These are phyloP conservation scores for Caenorhabditis zanzibari DNA, from an alignment of 2,888 invertebrate species.

Conservation along the genomic window DNA sequence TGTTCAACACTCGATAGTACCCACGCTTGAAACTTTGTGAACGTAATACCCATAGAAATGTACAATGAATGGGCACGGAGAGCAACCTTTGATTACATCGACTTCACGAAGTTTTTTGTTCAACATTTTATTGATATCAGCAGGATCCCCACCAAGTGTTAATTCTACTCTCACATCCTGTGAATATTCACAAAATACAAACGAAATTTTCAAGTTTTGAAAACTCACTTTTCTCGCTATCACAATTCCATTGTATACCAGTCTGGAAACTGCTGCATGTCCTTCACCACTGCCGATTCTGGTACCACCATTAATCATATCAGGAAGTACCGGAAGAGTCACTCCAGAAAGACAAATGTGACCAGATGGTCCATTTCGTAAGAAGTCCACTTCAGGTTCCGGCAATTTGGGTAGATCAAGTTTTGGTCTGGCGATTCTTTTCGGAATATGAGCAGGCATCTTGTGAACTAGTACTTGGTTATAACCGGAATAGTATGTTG, in stretches of 20 bases:
- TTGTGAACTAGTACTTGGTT: background rate
- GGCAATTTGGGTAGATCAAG: background rate
- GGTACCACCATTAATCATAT: conserved; percentile 33
- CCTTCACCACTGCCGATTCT: conserved; percentile 48
- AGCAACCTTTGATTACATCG: conserved; percentile 48
- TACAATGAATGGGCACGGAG: conserved; percentile 53
- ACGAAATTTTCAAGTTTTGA: background rate
- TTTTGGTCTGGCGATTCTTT: conserved; percentile 17
- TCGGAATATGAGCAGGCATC: background rate
- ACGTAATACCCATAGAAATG: conserved; percentile 56
- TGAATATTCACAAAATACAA: background rate
- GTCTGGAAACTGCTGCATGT: conserved; percentile 21
- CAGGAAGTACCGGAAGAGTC: background rate
- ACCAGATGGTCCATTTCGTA: conserved; percentile 38
- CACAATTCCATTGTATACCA: conserved; percentile 31
- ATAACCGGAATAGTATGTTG: background rate
- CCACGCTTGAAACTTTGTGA: conserved; percentile 15
- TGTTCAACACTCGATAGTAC: background rate
- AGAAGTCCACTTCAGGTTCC: conserved; percentile 12
- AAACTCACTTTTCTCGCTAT: conserved; percentile 49
- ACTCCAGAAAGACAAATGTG: conserved; percentile 22
- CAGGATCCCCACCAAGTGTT: background rate
- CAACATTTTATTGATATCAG: conserved; percentile 8
- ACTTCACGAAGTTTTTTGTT: conserved; percentile 49
- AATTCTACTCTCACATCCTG: conserved; percentile 37